Conservation (phyloP, 2,113 vertebrate species). For the Perccottus glenii region DNA sequence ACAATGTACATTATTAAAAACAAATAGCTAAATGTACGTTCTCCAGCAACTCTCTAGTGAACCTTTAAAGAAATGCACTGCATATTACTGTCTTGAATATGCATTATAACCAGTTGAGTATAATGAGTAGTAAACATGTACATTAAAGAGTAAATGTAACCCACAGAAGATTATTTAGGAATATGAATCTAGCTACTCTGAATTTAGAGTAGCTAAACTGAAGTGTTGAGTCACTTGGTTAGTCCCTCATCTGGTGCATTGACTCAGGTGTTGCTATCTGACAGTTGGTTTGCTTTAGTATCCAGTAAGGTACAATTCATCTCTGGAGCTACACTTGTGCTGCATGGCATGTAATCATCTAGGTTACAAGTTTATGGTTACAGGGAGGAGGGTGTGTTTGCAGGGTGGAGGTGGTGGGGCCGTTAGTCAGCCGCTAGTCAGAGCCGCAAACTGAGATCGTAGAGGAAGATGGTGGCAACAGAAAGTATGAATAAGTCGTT, state of each 20-base stretch:
- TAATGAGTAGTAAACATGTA: too few species aligned
- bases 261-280: not conserved
- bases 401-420: constrained; percentile 33
- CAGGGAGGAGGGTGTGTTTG: constrained; percentile 50
- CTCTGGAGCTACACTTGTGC: constrained; percentile 36
- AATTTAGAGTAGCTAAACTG: too few species aligned
- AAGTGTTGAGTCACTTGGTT: not conserved
- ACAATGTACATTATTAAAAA: too few species aligned
- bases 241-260: not conserved
- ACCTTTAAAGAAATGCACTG: too few species aligned
- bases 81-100: too few species aligned
- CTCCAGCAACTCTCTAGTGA: too few species aligned
- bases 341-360: constrained; percentile 23
- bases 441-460: constrained; percentile 9
- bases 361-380: not conserved
- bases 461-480: constrained; percentile 9
- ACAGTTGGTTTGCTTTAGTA: constrained; percentile 28
- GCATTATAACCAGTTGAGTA: too few species aligned
- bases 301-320: constrained; percentile 45
- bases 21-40: too few species aligned
- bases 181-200: too few species aligned
- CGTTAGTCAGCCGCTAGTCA: constrained; percentile 21
- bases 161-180: too few species aligned
- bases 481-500: constrained; percentile 19
- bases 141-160: too few species aligned